These are phyloP conservation scores for Sphaerophoria rueppellii DNA, from an alignment of 2,888 invertebrate species.

Conservation along the genomic window DNA sequence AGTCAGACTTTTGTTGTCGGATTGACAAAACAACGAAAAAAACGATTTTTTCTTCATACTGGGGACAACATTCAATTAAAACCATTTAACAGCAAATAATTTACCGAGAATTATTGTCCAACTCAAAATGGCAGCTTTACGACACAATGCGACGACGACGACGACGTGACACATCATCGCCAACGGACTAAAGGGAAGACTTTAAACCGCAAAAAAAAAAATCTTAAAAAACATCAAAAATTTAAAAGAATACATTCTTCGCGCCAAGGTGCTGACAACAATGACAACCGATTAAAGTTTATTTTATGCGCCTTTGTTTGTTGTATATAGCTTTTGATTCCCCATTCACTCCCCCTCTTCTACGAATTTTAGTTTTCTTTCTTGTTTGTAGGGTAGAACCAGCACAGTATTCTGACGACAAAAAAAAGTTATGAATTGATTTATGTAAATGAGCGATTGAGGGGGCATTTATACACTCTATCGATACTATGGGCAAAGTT, in stretches of 20 bases:
- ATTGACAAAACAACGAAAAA: neutral
- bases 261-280: conserved; percentile 73
- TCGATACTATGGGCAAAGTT: conserved; percentile 48
- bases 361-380: neutral
- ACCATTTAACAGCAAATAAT: conserved; percentile 74
- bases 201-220: conserved; percentile 18
- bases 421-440: conserved; percentile 73
- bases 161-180: conserved; percentile 67
- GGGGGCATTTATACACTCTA: conserved; percentile 38
- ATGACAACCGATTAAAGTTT: conserved; percentile 73
- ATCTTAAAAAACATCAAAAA: conserved; percentile 32
- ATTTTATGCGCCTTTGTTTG: conserved; percentile 70
- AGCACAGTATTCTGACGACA: conserved; percentile 17
- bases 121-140: conserved; percentile 70
- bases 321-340: conserved; percentile 19
- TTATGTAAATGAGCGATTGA: conserved; percentile 69
- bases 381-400: conserved; percentile 23
- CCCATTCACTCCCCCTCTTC: neutral
- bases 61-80: conserved; percentile 72
- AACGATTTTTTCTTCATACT: conserved; percentile 30
- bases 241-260: conserved; percentile 61
- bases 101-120: conserved; percentile 70
- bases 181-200: conserved; percentile 38
- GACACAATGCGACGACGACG: conserved; percentile 30
- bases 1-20: conserved; percentile 6